These are phyloP conservation scores for Psammodynastes pulverulentus DNA, from an alignment of 2,113 vertebrate species.

Conservation along the genomic window DNA sequence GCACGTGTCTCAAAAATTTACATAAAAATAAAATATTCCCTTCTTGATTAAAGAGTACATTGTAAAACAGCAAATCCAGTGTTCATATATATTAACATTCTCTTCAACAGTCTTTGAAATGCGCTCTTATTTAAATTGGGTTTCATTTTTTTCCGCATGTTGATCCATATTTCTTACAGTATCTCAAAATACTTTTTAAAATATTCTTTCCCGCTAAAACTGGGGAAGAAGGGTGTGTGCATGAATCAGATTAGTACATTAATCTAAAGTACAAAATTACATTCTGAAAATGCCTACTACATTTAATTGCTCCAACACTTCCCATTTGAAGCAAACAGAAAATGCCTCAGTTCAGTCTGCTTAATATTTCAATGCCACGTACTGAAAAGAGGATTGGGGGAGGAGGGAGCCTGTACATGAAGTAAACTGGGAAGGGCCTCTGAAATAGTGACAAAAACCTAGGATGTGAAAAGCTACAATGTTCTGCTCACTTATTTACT, in stretches of 20 bases:
- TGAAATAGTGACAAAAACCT: background rate
- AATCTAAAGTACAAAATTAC: background rate
- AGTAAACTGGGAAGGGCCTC: background rate
- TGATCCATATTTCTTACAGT: background rate
- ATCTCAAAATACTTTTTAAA: background rate
- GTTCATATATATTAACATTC: background rate
- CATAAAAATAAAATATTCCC: background rate
- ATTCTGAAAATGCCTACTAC: background rate
- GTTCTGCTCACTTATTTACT: background rate
- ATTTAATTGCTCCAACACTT: background rate
- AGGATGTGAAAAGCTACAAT: background rate
- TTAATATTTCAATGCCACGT: slow-evolving; percentile 51
- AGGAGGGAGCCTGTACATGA: background rate
- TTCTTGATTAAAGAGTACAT: background rate
- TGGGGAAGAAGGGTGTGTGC: background rate
- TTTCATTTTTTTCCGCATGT: background rate
- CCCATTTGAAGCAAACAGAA: background rate
- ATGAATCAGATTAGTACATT: background rate
- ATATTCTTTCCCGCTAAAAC: background rate
- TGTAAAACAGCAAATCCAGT: background rate
- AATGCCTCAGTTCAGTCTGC: background rate
- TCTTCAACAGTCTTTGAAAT: background rate
- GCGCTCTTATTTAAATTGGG: background rate
- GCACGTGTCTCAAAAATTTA: background rate
- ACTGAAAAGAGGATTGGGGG: slow-evolving; percentile 43